Conservation (phyloP, 2,797 vertebrate species). For the Arctocebus calabarensis region DNA sequence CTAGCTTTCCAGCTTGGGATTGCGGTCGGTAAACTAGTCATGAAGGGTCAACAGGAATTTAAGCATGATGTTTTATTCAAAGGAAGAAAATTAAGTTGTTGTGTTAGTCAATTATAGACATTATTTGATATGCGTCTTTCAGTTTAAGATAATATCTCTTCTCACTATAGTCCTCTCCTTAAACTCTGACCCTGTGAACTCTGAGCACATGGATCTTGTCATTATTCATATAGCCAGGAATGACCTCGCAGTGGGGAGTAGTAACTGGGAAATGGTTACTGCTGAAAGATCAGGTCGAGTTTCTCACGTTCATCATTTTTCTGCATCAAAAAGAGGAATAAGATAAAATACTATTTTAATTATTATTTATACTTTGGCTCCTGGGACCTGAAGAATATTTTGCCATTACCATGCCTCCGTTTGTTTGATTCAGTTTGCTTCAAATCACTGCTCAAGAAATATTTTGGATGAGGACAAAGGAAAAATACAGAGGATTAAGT, state of each 20-base stretch:
- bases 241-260: background rate
- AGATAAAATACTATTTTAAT: background rate
- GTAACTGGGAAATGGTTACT: background rate
- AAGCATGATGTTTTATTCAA: background rate
- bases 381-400: background rate
- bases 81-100: background rate
- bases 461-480: background rate
- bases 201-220: background rate
- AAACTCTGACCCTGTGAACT: background rate
- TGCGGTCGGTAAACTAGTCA: background rate
- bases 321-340: background rate
- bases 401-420: background rate
- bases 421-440: background rate
- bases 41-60: background rate
- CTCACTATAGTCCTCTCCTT: background rate
- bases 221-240: background rate
- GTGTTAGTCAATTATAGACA: background rate
- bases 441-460: background rate
- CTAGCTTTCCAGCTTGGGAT: background rate
- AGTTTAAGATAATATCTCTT: background rate
- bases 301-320: background rate
- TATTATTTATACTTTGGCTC: background rate
- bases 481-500: background rate
- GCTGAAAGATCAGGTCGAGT: background rate
- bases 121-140: background rate